Evolutionary conservation across 2,888 invertebrate genomes (phyloP).

Genomic region (Coenonympha glycerion): DNA sequence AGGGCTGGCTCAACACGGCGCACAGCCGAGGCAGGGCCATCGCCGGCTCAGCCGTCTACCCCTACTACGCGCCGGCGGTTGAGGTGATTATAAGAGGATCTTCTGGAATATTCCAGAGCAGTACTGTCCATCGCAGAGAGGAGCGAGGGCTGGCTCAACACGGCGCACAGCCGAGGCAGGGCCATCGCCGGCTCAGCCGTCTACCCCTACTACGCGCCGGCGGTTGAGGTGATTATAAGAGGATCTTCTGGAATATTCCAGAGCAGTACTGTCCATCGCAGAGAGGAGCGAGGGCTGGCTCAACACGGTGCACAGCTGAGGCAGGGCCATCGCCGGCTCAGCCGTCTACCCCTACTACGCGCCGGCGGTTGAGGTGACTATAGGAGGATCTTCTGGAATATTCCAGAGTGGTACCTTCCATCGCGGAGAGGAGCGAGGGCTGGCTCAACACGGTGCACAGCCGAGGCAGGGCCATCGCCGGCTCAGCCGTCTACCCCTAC

Average conservation of each 20-base stretch:
- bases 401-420: slow-evolving; percentile 43
- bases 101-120: slow-evolving; percentile 52
- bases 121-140: slow-evolving; percentile 46
- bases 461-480: slow-evolving; percentile 48
- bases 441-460: slow-evolving; percentile 44
- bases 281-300: slow-evolving; percentile 53
- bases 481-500: slow-evolving; percentile 43
- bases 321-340: slow-evolving; percentile 47
- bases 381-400: slow-evolving; percentile 55
- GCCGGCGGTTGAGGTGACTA: slow-evolving; percentile 52
- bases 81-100: slow-evolving; percentile 53
- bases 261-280: slow-evolving; percentile 42
- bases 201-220: slow-evolving; percentile 45
- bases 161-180: slow-evolving; percentile 40
- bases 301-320: slow-evolving; percentile 36
- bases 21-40: slow-evolving; percentile 43
- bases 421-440: slow-evolving; percentile 46
- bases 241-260: slow-evolving; percentile 52
- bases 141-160: slow-evolving; percentile 45
- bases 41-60: slow-evolving; percentile 45
- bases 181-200: slow-evolving; percentile 50
- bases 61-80: slow-evolving; percentile 48
- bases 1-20: slow-evolving; percentile 44
- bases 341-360: slow-evolving; percentile 45
- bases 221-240: slow-evolving; percentile 47